Conservation (phyloP, 2,888 invertebrate genomes). For the Hypomecis punctinalis region DNA sequence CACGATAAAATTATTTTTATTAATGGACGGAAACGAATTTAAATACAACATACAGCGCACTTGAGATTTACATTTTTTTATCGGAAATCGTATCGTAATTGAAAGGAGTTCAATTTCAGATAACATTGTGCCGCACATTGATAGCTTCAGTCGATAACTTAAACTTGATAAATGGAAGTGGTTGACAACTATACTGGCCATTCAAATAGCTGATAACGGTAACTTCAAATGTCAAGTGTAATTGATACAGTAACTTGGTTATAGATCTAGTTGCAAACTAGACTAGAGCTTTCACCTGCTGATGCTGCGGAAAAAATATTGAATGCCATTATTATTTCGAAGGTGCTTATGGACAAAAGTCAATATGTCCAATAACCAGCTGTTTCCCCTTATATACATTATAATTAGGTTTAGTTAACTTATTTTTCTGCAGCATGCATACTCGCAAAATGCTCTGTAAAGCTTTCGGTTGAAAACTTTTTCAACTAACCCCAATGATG, state of each 20-base stretch:
- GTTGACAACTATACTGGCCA: conserved; percentile 28
- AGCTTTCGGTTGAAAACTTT: too few relatives aligned
- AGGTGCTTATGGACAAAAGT: too few relatives aligned
- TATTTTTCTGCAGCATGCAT: too few relatives aligned
- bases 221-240: conserved; percentile 9
- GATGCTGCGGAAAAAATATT: too few relatives aligned
- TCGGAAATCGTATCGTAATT: conserved; percentile 18
- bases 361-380: too few relatives aligned
- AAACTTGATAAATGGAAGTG: conserved; percentile 35
- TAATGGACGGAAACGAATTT: not conserved
- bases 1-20: too few relatives aligned
- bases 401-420: too few relatives aligned
- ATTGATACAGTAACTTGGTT: conserved; percentile 9
- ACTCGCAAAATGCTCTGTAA: too few relatives aligned
- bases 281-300: conserved; percentile 7
- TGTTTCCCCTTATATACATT: too few relatives aligned
- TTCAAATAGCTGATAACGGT: conserved; percentile 35
- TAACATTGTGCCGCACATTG: conserved; percentile 29
- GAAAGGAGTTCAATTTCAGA: conserved; percentile 33
- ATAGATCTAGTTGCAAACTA: conserved; percentile 2
- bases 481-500: too few relatives aligned
- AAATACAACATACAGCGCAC: not conserved
- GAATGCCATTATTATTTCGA: too few relatives aligned
- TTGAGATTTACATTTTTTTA: conserved; percentile 4
- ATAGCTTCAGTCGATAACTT: conserved; percentile 15